Conservation (phyloP, 92 coral and sea anemone species). For the Scolanthus callimorphus region DNA sequence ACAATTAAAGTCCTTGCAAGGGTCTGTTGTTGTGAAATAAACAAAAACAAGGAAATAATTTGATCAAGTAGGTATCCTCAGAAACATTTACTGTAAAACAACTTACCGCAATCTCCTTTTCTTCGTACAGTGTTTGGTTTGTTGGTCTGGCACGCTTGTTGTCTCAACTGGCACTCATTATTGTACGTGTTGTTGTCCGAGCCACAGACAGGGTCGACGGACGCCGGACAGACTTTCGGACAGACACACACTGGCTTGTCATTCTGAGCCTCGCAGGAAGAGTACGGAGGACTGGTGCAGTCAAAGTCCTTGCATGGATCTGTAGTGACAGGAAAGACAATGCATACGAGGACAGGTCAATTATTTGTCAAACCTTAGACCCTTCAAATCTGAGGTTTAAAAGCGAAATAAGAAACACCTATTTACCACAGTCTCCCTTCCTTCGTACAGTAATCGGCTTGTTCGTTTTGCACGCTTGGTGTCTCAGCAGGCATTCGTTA, state of each 20-base stretch:
- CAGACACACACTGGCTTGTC: conserved; percentile 21
- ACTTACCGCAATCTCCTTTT: conserved; percentile 29
- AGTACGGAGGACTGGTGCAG: conserved; percentile 21
- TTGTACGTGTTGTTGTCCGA: conserved; percentile 16
- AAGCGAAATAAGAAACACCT: no score
- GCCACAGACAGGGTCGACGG: conserved; percentile 21
- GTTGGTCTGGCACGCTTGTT: conserved; percentile 13
- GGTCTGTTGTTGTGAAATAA: conserved; percentile 1
- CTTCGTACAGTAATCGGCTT: conserved; percentile 30
- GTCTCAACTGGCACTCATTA: conserved; percentile 26
- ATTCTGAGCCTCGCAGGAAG: conserved; percentile 1
- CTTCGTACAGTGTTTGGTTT: not conserved
- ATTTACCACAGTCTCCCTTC: conserved; percentile 82
- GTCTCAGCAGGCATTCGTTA: conserved; percentile 64
- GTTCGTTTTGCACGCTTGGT: conserved; percentile 49
- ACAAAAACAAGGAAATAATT: no score
- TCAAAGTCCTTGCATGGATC: conserved; percentile 15
- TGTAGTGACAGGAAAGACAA: no score
- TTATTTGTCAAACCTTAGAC: no score
- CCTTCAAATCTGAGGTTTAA: no score
- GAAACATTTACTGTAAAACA: no score
- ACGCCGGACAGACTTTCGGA: conserved; percentile 10
- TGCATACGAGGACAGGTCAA: no score
- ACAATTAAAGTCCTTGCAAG: conserved; percentile 7
- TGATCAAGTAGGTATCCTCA: no score